phyloP scores from a whole-genome alignment of 2,797 vertebrate genomes.

The Mus minutoides region DNA sequence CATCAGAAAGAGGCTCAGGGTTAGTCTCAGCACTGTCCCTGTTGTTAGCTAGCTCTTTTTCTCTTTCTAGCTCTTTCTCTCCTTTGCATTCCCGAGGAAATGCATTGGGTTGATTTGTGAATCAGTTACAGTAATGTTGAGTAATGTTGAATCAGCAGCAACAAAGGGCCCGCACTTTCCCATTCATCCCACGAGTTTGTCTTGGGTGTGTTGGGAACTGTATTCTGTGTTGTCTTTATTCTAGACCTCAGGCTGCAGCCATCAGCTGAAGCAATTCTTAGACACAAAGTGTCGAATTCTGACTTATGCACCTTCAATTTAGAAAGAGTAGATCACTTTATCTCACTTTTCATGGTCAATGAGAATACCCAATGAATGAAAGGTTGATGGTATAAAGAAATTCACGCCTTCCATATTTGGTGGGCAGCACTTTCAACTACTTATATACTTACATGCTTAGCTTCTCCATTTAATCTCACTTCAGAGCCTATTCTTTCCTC shows the following conservation, averaged over 20 bases:
- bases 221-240: background rate
- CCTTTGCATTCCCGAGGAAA: background rate
- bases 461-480: background rate
- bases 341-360: background rate
- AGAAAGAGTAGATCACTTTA: background rate
- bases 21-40: background rate
- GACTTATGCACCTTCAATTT: background rate
- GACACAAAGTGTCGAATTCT: background rate
- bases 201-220: background rate
- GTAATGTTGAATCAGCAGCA: background rate
- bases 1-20: background rate
- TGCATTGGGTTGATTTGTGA: background rate
- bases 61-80: background rate
- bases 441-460: background rate
- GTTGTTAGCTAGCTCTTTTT: background rate
- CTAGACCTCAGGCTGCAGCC: background rate
- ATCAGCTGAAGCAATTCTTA: background rate
- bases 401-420: background rate
- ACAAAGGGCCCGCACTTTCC: background rate
- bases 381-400: background rate
- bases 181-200: background rate
- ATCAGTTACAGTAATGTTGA: background rate
- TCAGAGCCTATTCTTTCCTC: background rate
- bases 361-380: background rate
- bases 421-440: background rate